Conservation (phyloP, 2,888 invertebrate species). For the Spatulosminthurus flaviceps region DNA sequence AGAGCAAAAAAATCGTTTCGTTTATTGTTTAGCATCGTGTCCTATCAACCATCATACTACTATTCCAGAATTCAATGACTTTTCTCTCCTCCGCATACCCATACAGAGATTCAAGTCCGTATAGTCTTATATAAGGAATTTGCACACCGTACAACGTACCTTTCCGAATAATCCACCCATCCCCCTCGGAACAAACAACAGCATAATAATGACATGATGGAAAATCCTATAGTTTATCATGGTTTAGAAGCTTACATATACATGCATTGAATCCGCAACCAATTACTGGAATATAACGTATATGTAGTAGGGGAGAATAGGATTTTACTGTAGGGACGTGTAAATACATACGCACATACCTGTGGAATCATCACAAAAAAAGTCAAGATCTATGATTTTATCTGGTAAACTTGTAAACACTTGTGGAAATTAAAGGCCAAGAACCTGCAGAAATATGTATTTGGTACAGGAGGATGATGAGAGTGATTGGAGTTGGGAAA, state of each 20-base stretch:
- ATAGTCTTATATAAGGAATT: not conserved
- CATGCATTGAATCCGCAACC: no score
- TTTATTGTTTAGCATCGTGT: not conserved
- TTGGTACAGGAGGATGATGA: slow-evolving; percentile 26
- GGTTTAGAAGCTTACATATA: no score
- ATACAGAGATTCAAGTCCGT: not conserved
- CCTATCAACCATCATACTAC: slow-evolving; percentile 25
- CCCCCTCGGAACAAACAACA: no score
- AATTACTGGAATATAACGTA: no score
- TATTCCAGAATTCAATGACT: slow-evolving; percentile 30
- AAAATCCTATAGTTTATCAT: no score
- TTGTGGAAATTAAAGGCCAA: slow-evolving; percentile 38
- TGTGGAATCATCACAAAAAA: no score
- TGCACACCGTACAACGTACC: no score
- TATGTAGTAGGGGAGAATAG: no score
- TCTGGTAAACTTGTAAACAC: slow-evolving; percentile 39
- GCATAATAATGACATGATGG: no score
- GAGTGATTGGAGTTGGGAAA: not conserved
- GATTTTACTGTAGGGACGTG: no score
- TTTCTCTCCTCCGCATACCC: slow-evolving; percentile 5
- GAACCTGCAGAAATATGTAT: slow-evolving; percentile 38
- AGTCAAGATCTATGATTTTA: slow-evolving; percentile 13
- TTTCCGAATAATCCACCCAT: no score
- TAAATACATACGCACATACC: no score
- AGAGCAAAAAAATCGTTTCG: not conserved